Evolutionary conservation across 2,113 vertebrate genomes (phyloP).

Genomic region (Arothron firmamentum): DNA sequence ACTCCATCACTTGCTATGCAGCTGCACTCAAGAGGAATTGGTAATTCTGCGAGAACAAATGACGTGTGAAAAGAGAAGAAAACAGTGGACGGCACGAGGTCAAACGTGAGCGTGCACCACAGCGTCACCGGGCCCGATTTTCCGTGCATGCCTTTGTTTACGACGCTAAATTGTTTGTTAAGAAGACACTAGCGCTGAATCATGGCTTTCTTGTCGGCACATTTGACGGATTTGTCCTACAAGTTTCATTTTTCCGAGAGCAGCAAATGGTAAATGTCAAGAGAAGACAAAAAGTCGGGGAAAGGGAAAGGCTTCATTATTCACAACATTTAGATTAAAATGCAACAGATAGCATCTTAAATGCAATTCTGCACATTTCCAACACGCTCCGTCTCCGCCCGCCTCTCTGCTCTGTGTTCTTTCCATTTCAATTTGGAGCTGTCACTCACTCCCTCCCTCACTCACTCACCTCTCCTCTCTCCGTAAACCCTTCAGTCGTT

Average conservation of each 20-base stretch:
- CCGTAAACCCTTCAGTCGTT: slow-evolving; percentile 17
- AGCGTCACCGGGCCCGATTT: no score
- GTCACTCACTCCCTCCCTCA: slow-evolving; percentile 53
- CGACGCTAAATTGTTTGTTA: neutral
- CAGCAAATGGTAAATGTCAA: slow-evolving; percentile 29
- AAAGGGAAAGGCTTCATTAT: slow-evolving; percentile 1
- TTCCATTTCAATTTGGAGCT: slow-evolving; percentile 50
- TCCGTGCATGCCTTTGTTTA: no score
- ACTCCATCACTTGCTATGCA: neutral
- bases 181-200: neutral
- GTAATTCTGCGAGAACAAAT: neutral
- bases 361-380: slow-evolving; percentile 40
- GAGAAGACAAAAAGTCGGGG: neutral
- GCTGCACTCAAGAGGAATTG: neutral
- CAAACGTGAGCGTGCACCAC: no score
- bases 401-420: slow-evolving; percentile 15
- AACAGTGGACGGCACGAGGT: neutral
- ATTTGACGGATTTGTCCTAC: no score
- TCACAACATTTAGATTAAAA: slow-evolving; percentile 41
- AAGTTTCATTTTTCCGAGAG: no score
- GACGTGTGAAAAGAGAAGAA: neutral
- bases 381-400: neutral
- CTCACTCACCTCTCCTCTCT: slow-evolving; percentile 27
- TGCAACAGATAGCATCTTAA: slow-evolving; percentile 40
- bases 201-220: neutral